Evolutionary conservation across 2,797 vertebrate species (phyloP), one percentile per base, ranked within the genome.

Genomic region (Myotis vivesi): DNA sequence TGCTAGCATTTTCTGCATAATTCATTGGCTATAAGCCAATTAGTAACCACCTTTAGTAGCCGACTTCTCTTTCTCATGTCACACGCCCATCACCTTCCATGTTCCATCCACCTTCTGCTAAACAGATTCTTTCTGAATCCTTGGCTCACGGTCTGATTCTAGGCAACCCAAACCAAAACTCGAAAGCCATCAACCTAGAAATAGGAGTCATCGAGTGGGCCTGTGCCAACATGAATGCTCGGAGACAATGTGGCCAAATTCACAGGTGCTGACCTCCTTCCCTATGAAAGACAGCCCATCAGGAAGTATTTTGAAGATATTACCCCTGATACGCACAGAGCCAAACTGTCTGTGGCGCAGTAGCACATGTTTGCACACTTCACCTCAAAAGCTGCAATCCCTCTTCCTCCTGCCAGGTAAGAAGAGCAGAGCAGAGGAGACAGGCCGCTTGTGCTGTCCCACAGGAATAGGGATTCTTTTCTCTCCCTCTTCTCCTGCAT

Each of bases 381-480:
- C 22, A 41, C 7, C 64, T 59, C 49, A 51, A 38, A 68, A 12
- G 33, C 46, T 33, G 13, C 13, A 7, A 7, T 33, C 28, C 88
- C 19, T 62, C 38, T 44, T 20, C 17, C 46, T 75, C 73, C 72
- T 71, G 25, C n/a, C 30, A 69, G 38, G 4, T 11, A 11, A 64
- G 44, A 36, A 76, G 73, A 62, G 7, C n/a, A 69, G 51, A 38
- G 28, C 53, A 28, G 15, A 66, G 49, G n/a, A 53, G 51, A 84
- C 5, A 10, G n/a, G 10, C 19, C 1, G 1, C 22, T 49, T 1
- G 12, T 46, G 22, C 3, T 0, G 12, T 8, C 46, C 3, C 25
- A 6, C 10, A 4, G 0, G 15, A 22, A 12, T 11, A 28, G 4
- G 5, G 41, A 17, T 6, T 20, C 23, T 57, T 85, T 49, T n/a